Evolutionary conservation across 2,888 invertebrate genomes (phyloP).

Genomic region (Bellardia pandia): DNA sequence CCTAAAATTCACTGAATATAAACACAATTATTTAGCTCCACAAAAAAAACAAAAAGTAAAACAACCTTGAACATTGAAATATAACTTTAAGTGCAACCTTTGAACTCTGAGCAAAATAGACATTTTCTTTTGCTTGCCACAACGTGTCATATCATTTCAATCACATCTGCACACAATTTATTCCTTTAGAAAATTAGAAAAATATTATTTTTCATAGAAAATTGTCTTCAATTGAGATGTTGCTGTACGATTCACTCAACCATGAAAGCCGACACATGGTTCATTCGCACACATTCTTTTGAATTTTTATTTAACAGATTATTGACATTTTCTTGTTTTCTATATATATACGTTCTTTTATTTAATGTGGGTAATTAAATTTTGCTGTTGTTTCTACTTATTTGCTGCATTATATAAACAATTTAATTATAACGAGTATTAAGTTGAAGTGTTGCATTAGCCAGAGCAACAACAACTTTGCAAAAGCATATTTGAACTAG

Average conservation of each 20-base stretch:
- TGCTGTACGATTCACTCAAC: background rate
- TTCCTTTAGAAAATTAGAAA: constrained; percentile 4
- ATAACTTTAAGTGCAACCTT: constrained; percentile 27
- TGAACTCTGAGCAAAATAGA: background rate
- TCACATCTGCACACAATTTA: constrained; percentile 4
- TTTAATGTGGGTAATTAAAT: constrained; percentile 12
- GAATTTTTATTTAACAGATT: constrained; percentile 8
- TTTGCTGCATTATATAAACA: constrained; percentile 22
- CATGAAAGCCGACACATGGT: background rate
- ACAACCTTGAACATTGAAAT: constrained; percentile 7
- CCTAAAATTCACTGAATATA: no score
- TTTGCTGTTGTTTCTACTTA: background rate
- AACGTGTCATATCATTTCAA: constrained; percentile 22
- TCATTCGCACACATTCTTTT: background rate
- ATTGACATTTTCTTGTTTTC: background rate
- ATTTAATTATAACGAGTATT: background rate
- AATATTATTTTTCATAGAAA: background rate
- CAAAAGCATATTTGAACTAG: constrained; percentile 5
- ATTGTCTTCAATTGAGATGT: background rate
- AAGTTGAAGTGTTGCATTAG: constrained; percentile 12
- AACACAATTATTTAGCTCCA: background rate
- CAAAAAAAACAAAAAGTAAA: background rate
- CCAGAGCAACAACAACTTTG: background rate
- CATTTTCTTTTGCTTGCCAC: background rate
- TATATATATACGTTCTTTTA: background rate